Evolutionary conservation across 2,888 invertebrate species (phyloP), one percentile per base, ranked within the genome.

Genomic region (Byasa hedistus): DNA sequence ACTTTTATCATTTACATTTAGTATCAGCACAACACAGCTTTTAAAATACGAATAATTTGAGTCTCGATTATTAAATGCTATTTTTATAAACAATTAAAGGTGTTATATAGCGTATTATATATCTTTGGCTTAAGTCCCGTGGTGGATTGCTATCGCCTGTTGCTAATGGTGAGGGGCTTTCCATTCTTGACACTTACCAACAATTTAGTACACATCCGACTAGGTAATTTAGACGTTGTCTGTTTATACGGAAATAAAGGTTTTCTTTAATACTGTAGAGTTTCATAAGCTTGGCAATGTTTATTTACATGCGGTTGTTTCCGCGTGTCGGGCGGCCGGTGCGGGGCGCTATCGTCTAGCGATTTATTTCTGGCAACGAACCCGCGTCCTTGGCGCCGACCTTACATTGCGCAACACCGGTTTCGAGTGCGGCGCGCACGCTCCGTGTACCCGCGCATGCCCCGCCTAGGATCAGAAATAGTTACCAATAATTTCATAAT

Each of bases 341-440:
- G 62, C 58, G 60, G 57, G 48, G 59, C 60, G 61, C 27, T 61
- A 61, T 61, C 61, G 57, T 66, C 66, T 88, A 87, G 81, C 83
- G 80, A 86, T 85, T 86, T 89, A 88, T 87, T 89, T 89, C 91
- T 90, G 89, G 87, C 90, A 89, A 86, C 88, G 87, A 87, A 87
- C 88, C 84, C 84, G 83, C 87, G 91, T 91, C 91, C 91, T 91
- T 91, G 90, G 81, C 83, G 85, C 72, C 88, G 90, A 88, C 91
- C 90, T 91, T 91, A 90, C 87, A 89, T 90, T 91, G 86, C 90
- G 88, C 90, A 90, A 91, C 86, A 88, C 88, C 87, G 84, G 88
- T 90, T 90, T 90, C 76, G 83, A 85, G 87, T 82, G 82, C 84
- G 83, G 79, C 82, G 78, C 79, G 79, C 79, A 80, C 78, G 78